phyloP scores from a whole-genome alignment of 2,888 invertebrate genomes.

The Cerceris ruficornis region DNA sequence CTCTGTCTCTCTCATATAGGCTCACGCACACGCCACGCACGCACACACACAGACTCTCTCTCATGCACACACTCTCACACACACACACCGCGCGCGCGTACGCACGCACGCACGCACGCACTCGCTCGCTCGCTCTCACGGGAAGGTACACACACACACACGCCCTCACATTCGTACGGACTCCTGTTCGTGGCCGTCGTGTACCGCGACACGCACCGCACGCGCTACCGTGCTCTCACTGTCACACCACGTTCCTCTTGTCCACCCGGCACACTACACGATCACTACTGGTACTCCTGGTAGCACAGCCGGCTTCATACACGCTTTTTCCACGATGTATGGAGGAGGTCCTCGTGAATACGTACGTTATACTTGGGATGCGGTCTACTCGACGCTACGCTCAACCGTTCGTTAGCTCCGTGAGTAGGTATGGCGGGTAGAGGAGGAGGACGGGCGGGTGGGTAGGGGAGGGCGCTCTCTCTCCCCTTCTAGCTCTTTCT shows the following conservation, averaged over 20 bases:
- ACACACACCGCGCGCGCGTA: constrained; percentile 42
- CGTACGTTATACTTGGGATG: constrained; percentile 74
- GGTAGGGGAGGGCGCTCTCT: constrained; percentile 65
- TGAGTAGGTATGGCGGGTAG: constrained; percentile 73
- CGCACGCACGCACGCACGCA: constrained; percentile 40
- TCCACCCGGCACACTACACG: constrained; percentile 61
- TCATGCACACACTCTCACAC: constrained; percentile 38
- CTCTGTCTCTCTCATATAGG: constrained; percentile 50
- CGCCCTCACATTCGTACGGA: constrained; percentile 71
- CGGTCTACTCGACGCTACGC: constrained; percentile 81
- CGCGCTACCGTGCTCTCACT: constrained; percentile 60
- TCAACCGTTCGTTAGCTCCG: constrained; percentile 80
- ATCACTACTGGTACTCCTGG: constrained; percentile 58
- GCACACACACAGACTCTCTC: constrained; percentile 38
- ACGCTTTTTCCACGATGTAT: constrained; percentile 57
- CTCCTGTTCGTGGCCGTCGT: constrained; percentile 54
- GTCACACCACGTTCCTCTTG: constrained; percentile 63
- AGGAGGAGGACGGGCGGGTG: constrained; percentile 69
- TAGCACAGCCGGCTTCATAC: constrained; percentile 50
- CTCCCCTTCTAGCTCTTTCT: constrained; percentile 71
- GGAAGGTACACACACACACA: constrained; percentile 36
- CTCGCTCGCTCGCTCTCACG: constrained; percentile 50
- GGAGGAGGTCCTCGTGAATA: constrained; percentile 61
- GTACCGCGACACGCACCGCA: constrained; percentile 62
- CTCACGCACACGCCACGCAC: constrained; percentile 31